Evolutionary conservation across 2,797 vertebrate genomes (phyloP).

Genomic region (Poliocrania exsul): DNA sequence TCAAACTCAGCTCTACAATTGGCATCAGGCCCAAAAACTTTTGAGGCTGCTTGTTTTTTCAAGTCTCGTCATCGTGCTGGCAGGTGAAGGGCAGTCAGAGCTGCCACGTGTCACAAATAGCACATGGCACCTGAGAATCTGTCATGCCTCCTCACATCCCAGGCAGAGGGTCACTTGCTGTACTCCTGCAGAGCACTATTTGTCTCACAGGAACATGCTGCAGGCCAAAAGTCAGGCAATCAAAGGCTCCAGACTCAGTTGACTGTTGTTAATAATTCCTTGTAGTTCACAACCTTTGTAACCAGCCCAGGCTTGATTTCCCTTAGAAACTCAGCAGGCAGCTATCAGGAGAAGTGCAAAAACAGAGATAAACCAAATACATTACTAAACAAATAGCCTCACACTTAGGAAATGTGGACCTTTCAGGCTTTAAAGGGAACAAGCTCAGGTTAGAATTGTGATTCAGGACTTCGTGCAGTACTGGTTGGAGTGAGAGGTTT

Average conservation of each 20-base stretch:
- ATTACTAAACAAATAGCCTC: not conserved
- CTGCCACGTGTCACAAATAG: conserved; percentile 23
- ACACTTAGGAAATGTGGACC: not conserved
- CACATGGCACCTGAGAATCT: conserved; percentile 43
- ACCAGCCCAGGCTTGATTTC: not conserved
- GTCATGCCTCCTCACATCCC: not conserved
- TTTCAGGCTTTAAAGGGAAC: not conserved
- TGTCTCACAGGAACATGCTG: not conserved
- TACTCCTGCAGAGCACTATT: not conserved
- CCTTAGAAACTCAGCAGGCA: not conserved
- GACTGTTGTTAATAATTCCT: conserved; percentile 63
- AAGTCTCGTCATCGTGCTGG: not conserved
- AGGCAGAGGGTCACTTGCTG: conserved; percentile 9
- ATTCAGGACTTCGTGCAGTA: rapidly evolving
- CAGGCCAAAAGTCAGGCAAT: not conserved
- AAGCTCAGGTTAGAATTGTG: not conserved
- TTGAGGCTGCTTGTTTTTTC: not conserved
- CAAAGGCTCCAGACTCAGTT: not conserved
- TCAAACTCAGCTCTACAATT: not conserved
- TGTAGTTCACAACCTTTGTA: conserved; percentile 53
- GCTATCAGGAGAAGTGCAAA: not conserved
- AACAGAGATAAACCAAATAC: not conserved
- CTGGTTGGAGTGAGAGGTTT: not conserved
- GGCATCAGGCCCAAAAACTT: not conserved
- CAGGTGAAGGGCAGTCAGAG: conserved; percentile 1